A percentile compares a stretch with the other conserved stretches of the same genome.
These are phyloP conservation scores for Hirtodrosophila duncani DNA, from an alignment of 2,888 invertebrate genomes.

Conservation along the genomic window DNA sequence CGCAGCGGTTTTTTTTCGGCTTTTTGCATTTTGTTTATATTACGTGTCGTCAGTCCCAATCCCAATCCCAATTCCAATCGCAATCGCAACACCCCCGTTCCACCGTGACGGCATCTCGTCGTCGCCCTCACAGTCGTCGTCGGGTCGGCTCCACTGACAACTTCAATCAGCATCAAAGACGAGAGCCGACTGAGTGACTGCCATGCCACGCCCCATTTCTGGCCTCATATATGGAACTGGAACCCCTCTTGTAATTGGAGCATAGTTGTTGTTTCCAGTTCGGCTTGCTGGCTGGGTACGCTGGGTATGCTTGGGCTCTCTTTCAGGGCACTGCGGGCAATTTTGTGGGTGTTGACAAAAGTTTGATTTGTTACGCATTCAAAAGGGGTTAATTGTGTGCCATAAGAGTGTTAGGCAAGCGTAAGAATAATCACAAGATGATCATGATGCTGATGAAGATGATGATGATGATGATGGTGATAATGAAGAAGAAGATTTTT, in stretches of 20 bases:
- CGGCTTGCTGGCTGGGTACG: slow-evolving; percentile 7
- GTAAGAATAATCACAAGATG: too few relatives aligned
- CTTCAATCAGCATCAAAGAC: slow-evolving; percentile 67
- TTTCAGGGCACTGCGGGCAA: too few relatives aligned
- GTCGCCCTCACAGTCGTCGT: slow-evolving; percentile 35
- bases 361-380: slow-evolving; percentile 28
- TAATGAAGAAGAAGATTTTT: too few relatives aligned
- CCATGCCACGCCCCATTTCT: slow-evolving; percentile 54
- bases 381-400: slow-evolving; percentile 29
- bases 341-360: slow-evolving; percentile 69
- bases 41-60: slow-evolving; percentile 49
- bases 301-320: too few relatives aligned
- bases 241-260: slow-evolving; percentile 55
- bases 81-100: background rate
- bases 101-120: background rate
- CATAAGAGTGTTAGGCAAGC: slow-evolving; percentile 14
- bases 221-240: slow-evolving; percentile 13
- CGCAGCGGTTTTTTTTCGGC: slow-evolving; percentile 9
- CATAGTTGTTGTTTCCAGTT: slow-evolving; percentile 23
- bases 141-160: slow-evolving; percentile 52
- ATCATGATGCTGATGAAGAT: too few relatives aligned
- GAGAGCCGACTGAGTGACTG: slow-evolving; percentile 64
- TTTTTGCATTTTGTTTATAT: slow-evolving; percentile 65
- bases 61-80: background rate
- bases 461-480: too few relatives aligned